A percentile compares a stretch with the other conserved stretches of the same genome.
Conservation (phyloP, 1,140 invertebrate species). For the Drosophila pandora region DNA sequence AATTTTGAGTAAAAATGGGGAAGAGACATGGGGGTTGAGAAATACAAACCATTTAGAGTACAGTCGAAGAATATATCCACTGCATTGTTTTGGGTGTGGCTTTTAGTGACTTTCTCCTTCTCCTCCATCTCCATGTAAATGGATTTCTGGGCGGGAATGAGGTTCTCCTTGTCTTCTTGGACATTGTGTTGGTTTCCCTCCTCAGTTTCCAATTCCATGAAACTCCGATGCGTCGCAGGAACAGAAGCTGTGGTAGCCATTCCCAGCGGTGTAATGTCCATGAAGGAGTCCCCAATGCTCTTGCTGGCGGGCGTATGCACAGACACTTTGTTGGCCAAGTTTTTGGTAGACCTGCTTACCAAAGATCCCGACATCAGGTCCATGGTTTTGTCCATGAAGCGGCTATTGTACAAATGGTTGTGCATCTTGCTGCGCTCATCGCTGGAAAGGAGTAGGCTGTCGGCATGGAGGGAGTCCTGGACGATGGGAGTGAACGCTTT, state of each 20-base stretch:
- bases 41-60: conserved; percentile 16
- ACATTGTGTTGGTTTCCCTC: not conserved
- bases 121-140: conserved; percentile 9
- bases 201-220: conserved; percentile 12
- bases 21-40: too few relatives aligned
- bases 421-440: conserved; percentile 35
- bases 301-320: not conserved
- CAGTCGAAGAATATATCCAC: conserved; percentile 7
- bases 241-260: not conserved
- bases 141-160: conserved; percentile 4
- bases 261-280: conserved; percentile 40
- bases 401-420: conserved; percentile 7
- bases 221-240: not conserved
- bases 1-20: not conserved
- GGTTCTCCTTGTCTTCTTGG: conserved; percentile 10
- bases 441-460: conserved; percentile 24
- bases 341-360: conserved; percentile 5
- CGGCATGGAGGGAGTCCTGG: conserved; percentile 5
- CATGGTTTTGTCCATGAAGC: conserved; percentile 49
- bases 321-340: not conserved
- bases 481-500: not conserved
- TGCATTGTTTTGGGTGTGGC: not conserved
- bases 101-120: not conserved
- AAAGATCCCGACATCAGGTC: conserved; percentile 47
- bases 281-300: conserved; percentile 23